Evolutionary conservation across 2,113 vertebrate genomes (phyloP).

Genomic region (Otocyon megalotis): DNA sequence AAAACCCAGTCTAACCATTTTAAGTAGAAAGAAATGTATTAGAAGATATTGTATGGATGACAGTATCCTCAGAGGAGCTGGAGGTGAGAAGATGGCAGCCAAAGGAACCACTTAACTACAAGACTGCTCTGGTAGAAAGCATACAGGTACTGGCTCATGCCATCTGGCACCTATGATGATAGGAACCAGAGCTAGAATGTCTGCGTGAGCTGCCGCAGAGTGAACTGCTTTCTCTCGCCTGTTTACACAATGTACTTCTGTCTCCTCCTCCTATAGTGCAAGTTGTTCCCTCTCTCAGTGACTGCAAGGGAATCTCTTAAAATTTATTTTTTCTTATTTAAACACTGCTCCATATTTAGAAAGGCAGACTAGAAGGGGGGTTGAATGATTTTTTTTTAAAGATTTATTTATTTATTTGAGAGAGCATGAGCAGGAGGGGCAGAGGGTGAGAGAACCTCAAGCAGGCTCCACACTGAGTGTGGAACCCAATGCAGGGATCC

Average conservation of each 20-base stretch:
- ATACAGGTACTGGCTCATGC: background rate
- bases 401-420: no score
- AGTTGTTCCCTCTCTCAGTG: background rate
- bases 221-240: background rate
- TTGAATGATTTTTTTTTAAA: background rate
- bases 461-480: no score
- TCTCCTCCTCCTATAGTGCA: background rate
- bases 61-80: background rate
- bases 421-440: no score
- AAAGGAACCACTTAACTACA: background rate
- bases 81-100: background rate
- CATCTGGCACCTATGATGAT: background rate
- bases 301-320: background rate
- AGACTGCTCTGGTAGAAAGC: background rate
- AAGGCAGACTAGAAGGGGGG: background rate
- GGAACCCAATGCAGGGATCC: no score
- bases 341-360: background rate
- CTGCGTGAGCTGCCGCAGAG: background rate
- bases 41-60: background rate
- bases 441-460: no score
- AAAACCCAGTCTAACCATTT: background rate
- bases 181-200: background rate
- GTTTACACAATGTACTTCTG: background rate
- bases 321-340: background rate
- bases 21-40: constrained; percentile 24